phyloP scores from a whole-genome alignment of 1,140 invertebrate genomes.

The Mercenaria mercenaria region DNA sequence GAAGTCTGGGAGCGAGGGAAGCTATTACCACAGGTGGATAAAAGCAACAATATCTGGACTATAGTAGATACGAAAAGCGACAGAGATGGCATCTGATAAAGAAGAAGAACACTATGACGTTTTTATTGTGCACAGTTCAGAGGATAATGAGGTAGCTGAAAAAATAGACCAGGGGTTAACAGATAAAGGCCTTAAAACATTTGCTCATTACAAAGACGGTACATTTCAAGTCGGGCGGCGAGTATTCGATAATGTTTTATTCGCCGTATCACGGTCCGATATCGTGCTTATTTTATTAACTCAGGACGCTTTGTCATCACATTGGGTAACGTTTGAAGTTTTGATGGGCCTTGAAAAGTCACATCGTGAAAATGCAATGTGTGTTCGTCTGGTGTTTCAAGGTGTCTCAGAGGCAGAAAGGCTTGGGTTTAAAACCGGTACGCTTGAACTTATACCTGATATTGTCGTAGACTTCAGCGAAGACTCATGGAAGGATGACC shows the following conservation, averaged over 20 bases:
- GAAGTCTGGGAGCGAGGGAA: too few species aligned
- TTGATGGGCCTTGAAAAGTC: conserved; percentile 38
- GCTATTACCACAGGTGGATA: too few species aligned
- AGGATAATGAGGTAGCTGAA: not conserved
- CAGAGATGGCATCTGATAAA: too few species aligned
- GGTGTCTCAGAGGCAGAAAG: conserved; percentile 28
- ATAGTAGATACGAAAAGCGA: too few species aligned
- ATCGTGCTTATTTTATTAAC: not conserved
- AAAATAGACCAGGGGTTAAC: not conserved
- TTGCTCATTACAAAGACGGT: conserved; percentile 22
- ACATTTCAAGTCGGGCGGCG: not conserved
- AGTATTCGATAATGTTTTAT: conserved; percentile 17
- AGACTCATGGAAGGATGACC: not conserved
- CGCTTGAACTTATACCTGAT: not conserved
- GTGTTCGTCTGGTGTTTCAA: conserved; percentile 30
- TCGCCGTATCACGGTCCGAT: not conserved
- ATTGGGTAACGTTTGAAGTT: conserved; percentile 38
- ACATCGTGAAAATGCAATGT: conserved; percentile 5
- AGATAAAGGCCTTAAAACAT: not conserved
- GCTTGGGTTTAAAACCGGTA: not conserved
- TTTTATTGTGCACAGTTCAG: not conserved
- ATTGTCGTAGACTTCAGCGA: conserved; percentile 9
- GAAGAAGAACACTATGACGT: conserved; percentile 4
- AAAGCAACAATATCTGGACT: too few species aligned
- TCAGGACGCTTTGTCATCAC: not conserved